Evolutionary conservation across 2,888 invertebrate species (phyloP).

Genomic region (Bellardia pandia): DNA sequence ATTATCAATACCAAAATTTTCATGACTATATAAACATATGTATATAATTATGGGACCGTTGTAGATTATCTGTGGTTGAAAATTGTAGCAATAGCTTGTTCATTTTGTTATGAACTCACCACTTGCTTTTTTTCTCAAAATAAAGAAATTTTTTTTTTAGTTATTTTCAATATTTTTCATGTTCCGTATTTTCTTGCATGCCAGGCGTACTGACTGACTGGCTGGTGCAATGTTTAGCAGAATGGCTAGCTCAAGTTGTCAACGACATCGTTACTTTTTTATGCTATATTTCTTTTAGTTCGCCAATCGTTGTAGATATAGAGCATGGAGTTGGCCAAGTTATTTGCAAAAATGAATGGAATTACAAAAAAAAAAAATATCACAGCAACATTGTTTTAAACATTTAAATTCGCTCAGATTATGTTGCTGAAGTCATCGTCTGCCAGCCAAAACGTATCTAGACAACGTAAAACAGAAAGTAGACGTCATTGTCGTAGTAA

Average conservation of each 20-base stretch:
- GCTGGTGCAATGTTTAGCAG: constrained; percentile 10
- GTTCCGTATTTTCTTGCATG: constrained; percentile 36
- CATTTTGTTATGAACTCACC: constrained; percentile 41
- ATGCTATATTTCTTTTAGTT: background rate
- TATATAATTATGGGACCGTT: too few species aligned
- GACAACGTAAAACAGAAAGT: constrained; percentile 1
- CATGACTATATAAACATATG: too few species aligned
- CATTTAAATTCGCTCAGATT: constrained; percentile 28
- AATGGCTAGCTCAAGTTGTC: constrained; percentile 44
- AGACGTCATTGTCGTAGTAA: background rate
- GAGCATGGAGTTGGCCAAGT: constrained; percentile 62
- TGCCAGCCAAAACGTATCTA: constrained; percentile 26
- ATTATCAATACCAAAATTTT: too few species aligned
- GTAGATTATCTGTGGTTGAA: too few species aligned
- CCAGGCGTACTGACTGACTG: background rate
- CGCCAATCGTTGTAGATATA: constrained; percentile 13
- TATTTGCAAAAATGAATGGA: constrained; percentile 27
- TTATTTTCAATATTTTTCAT: constrained; percentile 45
- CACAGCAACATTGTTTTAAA: constrained; percentile 57
- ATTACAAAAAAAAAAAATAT: constrained; percentile 15
- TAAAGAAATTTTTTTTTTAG: constrained; percentile 11
- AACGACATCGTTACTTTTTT: constrained; percentile 48
- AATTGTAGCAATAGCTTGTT: background rate
- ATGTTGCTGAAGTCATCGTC: constrained; percentile 28
- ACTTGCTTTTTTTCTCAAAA: constrained; percentile 27